Percentiles rank a stretch among this genome's conserved stretches.
These are phyloP conservation scores for Trachurus trachurus DNA, from an alignment of 2,797 vertebrate genomes.

Conservation along the genomic window DNA sequence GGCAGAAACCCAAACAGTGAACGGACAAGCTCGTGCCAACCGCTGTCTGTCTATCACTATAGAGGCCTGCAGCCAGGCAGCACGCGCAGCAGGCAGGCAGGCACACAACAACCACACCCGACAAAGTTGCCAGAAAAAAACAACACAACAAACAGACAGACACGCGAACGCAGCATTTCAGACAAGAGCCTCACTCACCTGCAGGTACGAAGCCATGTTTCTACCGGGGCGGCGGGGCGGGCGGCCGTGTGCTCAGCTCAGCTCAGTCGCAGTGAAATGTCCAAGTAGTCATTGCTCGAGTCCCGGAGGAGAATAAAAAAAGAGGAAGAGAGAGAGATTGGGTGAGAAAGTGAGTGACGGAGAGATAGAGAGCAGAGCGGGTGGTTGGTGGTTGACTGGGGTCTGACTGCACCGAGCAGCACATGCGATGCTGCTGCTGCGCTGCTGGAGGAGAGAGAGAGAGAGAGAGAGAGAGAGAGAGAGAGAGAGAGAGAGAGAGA, in stretches of 20 bases:
- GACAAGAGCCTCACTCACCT: slow-evolving; percentile 80
- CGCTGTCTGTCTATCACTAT: neutral
- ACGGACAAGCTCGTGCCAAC: neutral
- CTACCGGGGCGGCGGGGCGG: slow-evolving; percentile 2
- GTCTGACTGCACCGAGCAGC: slow-evolving; percentile 20
- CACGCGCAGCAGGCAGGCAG: neutral
- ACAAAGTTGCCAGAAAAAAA: slow-evolving; percentile 30
- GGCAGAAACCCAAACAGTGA: neutral
- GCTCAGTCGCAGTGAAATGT: slow-evolving; percentile 50
- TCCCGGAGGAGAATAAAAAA: slow-evolving; percentile 1
- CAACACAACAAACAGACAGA: neutral
- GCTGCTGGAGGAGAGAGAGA: slow-evolving; percentile 11
- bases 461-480: no score
- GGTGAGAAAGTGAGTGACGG: no score
- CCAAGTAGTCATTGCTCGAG: slow-evolving; percentile 74
- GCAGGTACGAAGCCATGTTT: slow-evolving; percentile 84
- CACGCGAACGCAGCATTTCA: neutral
- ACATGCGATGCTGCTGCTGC: slow-evolving; percentile 37
- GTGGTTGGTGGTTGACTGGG: slow-evolving; percentile 34
- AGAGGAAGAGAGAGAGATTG: neutral
- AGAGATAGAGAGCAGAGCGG: neutral
- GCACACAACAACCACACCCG: slow-evolving; percentile 67
- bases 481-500: no score
- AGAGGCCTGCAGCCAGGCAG: slow-evolving; percentile 37
- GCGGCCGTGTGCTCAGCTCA: slow-evolving; percentile 26